These are phyloP conservation scores for Toxostoma redivivum DNA, from an alignment of 2,113 vertebrate genomes.

Conservation along the genomic window DNA sequence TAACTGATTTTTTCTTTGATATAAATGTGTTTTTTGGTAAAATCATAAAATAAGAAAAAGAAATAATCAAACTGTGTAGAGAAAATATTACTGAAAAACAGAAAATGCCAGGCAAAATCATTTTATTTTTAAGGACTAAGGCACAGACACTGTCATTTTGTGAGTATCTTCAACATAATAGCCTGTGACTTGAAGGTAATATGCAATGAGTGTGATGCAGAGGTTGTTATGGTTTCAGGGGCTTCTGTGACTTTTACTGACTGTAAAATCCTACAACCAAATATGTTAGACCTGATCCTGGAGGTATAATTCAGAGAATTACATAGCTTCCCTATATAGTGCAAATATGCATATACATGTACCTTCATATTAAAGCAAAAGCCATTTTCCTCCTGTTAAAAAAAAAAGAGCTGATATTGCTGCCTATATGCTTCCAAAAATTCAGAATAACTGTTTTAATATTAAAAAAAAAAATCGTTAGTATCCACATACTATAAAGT, in stretches of 20 bases:
- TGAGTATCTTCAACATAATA: neutral
- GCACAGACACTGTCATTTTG: neutral
- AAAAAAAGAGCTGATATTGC: neutral
- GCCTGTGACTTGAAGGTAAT: neutral
- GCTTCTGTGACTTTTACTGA: neutral
- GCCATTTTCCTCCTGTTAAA: neutral
- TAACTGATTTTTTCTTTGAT: neutral
- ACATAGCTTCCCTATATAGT: neutral
- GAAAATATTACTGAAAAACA: neutral
- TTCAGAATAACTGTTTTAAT: neutral
- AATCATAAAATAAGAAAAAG: neutral
- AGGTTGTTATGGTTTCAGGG: slow-evolving; percentile 2
- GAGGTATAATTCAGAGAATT: neutral
- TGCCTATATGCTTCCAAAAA: neutral
- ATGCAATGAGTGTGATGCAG: neutral
- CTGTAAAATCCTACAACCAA: neutral
- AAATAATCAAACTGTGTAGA: neutral
- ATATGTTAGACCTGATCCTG: neutral
- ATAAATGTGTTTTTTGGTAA: neutral
- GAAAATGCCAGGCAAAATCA: neutral
- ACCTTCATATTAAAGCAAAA: neutral
- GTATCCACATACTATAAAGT: neutral
- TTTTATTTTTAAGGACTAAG: neutral
- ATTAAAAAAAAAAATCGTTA: neutral
- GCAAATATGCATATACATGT: neutral